Base-by-base conservation (phyloP, 1,140 invertebrate species). In the Pseudomyrmex gracilis region DNA sequence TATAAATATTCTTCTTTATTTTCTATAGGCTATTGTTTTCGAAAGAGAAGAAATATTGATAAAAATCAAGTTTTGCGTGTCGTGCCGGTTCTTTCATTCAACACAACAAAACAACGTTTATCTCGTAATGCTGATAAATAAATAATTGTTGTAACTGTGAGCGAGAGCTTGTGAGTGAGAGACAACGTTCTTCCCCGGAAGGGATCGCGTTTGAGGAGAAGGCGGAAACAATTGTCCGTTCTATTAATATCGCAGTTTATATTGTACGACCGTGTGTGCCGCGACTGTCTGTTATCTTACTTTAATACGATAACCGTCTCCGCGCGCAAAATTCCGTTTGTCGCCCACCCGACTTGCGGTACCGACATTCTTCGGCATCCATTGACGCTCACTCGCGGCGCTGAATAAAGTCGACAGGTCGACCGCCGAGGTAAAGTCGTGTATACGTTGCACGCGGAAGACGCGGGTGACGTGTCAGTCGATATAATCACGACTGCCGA, bases 361-460 rank as follows among this genome's bases (percentile, higher is more conserved):
- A 82, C 67, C 55, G 12, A 22, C 67, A 73, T 82, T 73, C 77
- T n/a, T 47, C 53, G 77, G 45, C 53, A 43, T 61, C 47, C 77
- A 82, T 82, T 82, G 77, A 82, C 47, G 77, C 63, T 77, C 61
- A 34, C 34, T 73, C 43, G 51, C 51, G 34, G 20, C 22, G 20
- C 47, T 63, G 73, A 64, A 76, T 74, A 83, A 47, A 77, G 66
- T 13, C 34, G 34, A 34, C 34, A 34, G 34, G 82, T 34, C 15
- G 55, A 63, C 70, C 49, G 82, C 60, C 60, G 49, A 76, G 60
- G 24, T 58, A n/a, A 64, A 83, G 47, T 60, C 34, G 7, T 34
- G 34, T 7, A 55, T 77, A 64, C 73, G 61, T 83, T 83, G 74
- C 74, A 84, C 53, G 82, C 82, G 82, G 82, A 78, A 83, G 82